Evolutionary conservation across 2,113 vertebrate species (phyloP).

Genomic region (Myiozetetes cayanensis): DNA sequence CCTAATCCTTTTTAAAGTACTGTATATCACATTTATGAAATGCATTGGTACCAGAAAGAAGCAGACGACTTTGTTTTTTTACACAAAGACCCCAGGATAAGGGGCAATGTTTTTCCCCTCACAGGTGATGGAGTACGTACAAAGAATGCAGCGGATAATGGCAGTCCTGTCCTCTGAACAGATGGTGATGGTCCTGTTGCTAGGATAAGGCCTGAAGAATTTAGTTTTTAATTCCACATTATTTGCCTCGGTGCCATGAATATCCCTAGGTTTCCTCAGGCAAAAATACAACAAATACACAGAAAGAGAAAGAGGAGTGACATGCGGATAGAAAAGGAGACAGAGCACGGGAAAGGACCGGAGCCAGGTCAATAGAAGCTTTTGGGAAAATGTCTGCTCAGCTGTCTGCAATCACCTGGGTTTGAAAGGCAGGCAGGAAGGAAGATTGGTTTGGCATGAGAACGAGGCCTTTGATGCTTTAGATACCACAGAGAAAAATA

Average conservation of each 20-base stretch:
- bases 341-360: constrained; percentile 64
- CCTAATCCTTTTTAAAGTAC: constrained; percentile 59
- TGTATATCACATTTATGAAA: constrained; percentile 71
- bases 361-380: constrained; percentile 79
- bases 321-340: constrained; percentile 63
- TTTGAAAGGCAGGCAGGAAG: constrained; percentile 79
- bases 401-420: constrained; percentile 85
- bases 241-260: constrained; percentile 91
- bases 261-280: constrained; percentile 86
- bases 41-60: constrained; percentile 49
- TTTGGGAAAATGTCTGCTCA: constrained; percentile 81
- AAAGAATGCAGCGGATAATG: constrained; percentile 80
- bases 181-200: constrained; percentile 92
- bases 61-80: constrained; percentile 66
- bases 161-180: constrained; percentile 86
- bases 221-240: constrained; percentile 96
- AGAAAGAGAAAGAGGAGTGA: constrained; percentile 72
- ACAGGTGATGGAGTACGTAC: constrained; percentile 88
- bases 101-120: constrained; percentile 73
- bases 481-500: constrained; percentile 77
- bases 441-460: constrained; percentile 84
- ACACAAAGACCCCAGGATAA: constrained; percentile 76
- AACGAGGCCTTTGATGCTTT: constrained; percentile 80
- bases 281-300: constrained; percentile 74
- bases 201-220: constrained; percentile 93